Conservation (phyloP, 2,113 vertebrate species). For the Corydoras sp. region DNA sequence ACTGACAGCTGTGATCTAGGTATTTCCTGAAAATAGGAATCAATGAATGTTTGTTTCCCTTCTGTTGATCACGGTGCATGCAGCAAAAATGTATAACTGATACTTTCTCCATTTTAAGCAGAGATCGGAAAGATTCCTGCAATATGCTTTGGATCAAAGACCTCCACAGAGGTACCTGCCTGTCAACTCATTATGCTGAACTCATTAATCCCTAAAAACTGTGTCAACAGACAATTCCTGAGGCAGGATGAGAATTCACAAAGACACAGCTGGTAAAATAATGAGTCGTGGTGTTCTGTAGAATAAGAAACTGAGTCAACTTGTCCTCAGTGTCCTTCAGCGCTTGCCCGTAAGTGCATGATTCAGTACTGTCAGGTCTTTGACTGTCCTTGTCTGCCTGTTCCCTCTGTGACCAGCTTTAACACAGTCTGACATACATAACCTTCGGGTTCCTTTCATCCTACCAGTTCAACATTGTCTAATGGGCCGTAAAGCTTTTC, state of each 20-base stretch:
- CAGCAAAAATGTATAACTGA: too few species aligned
- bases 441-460: constrained; percentile 24
- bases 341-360: constrained; percentile 23
- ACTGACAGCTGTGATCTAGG: too few species aligned
- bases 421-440: constrained; percentile 22
- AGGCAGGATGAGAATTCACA: constrained; percentile 39
- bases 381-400: constrained; percentile 31
- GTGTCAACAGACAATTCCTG: constrained; percentile 20
- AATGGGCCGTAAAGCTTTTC: constrained; percentile 17
- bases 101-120: too few species aligned
- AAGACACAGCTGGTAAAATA: constrained; percentile 27
- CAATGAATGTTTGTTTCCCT: too few species aligned
- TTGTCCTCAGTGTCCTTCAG: constrained; percentile 24
- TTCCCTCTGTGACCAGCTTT: constrained; percentile 21
- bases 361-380: constrained; percentile 23
- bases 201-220: constrained; percentile 32
- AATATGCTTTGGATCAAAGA: not conserved
- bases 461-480: constrained; percentile 10
- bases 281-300: constrained; percentile 1
- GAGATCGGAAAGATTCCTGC: not conserved
- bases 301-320: not conserved
- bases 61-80: too few species aligned
- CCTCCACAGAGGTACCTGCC: constrained; percentile 13
- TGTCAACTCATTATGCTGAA: constrained; percentile 12
- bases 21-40: too few species aligned